Conservation (phyloP, 1,140 invertebrate species). For the Battus philenor region DNA sequence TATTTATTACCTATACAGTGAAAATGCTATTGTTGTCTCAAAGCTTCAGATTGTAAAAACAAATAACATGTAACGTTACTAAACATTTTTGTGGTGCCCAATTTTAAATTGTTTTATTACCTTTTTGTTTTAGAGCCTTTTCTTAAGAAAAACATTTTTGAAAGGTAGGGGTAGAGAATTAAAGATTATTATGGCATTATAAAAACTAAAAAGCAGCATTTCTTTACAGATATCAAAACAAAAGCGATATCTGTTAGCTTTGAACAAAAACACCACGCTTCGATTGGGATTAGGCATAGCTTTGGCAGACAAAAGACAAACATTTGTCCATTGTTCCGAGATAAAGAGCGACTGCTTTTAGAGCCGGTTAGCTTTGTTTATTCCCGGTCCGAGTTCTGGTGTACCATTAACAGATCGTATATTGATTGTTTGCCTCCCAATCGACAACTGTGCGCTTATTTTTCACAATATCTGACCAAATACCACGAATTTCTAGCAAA, state of each 20-base stretch:
- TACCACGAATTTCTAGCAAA: slow-evolving; percentile 58
- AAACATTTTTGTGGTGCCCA: too few relatives aligned
- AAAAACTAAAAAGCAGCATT: slow-evolving; percentile 1
- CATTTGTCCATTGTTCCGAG: slow-evolving; percentile 16
- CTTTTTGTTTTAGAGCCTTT: not conserved
- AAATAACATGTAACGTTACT: too few relatives aligned
- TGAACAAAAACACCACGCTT: slow-evolving; percentile 2
- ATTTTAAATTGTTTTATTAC: not conserved
- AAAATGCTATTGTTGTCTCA: too few relatives aligned
- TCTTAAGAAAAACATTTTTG: not conserved
- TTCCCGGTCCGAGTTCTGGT: not conserved
- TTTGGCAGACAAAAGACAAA: slow-evolving; percentile 17
- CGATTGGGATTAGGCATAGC: slow-evolving; percentile 11
- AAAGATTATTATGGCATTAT: slow-evolving; percentile 1
- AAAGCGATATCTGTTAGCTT: slow-evolving; percentile 1
- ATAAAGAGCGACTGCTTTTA: slow-evolving; percentile 14
- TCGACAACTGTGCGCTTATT: slow-evolving; percentile 31
- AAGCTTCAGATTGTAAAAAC: too few relatives aligned
- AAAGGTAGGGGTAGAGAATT: not conserved
- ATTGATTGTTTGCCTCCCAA: slow-evolving; percentile 40
- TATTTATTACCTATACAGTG: slow-evolving; percentile 11
- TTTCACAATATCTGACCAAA: slow-evolving; percentile 29
- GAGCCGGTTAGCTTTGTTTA: slow-evolving; percentile 16
- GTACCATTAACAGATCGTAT: slow-evolving; percentile 12
- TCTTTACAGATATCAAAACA: slow-evolving; percentile 6